phyloP scores from a whole-genome alignment of 1,140 invertebrate genomes.

The Antheraea mylitta region DNA sequence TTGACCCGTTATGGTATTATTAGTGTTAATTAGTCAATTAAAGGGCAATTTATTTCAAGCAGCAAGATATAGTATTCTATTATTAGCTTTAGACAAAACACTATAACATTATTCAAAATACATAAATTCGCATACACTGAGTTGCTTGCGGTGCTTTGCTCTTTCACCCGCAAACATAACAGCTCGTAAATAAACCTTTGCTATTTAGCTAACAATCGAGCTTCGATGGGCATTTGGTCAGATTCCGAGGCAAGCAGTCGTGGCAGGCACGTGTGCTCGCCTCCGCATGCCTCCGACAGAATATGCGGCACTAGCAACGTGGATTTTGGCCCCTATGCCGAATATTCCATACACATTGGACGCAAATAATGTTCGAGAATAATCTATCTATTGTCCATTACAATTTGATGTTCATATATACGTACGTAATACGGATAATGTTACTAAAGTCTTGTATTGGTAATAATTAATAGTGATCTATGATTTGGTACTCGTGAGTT shows the following conservation, averaged over 20 bases:
- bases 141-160: not conserved
- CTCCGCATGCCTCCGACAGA: slow-evolving; percentile 66
- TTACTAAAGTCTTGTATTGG: slow-evolving; percentile 29
- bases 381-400: slow-evolving; percentile 36
- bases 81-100: too few species aligned
- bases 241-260: slow-evolving; percentile 68
- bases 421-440: slow-evolving; percentile 10
- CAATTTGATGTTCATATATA: slow-evolving; percentile 26
- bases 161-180: slow-evolving; percentile 30
- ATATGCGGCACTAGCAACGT: slow-evolving; percentile 64
- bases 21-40: slow-evolving; percentile 1
- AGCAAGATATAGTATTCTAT: too few species aligned
- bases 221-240: slow-evolving; percentile 73
- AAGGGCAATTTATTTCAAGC: not conserved
- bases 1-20: too few species aligned
- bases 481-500: not conserved
- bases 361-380: slow-evolving; percentile 56
- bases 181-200: slow-evolving; percentile 69
- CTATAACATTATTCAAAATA: not conserved
- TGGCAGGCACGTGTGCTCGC: slow-evolving; percentile 70
- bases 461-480: slow-evolving; percentile 16
- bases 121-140: slow-evolving; percentile 23
- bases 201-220: slow-evolving; percentile 71
- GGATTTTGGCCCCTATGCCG: slow-evolving; percentile 67
- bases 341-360: slow-evolving; percentile 66